Evolutionary conservation across 2,888 invertebrate genomes (phyloP), one percentile per base, ranked within the genome.

Genomic region (Epinotia ramella): DNA sequence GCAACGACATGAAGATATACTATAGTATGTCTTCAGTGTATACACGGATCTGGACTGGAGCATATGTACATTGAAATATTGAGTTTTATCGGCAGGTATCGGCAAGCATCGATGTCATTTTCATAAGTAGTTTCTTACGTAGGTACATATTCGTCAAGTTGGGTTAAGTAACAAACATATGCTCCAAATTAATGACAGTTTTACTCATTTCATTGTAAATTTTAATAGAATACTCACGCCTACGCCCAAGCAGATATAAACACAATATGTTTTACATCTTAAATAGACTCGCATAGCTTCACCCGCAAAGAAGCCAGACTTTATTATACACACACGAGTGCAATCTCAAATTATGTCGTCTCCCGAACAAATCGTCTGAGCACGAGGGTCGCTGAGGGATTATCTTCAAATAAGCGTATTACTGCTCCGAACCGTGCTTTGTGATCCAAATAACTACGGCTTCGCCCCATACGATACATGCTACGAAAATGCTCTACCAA

Each of bases 331-430:
- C 63, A 73, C 65, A 65, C 65, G 59, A 60, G 33, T 76, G 76
- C 76, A 76, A 76, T 76, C 72, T 65, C 62, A 73, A 77, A 77
- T 73, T 69, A 77, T 69, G 77, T 69, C 64, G 77, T 65, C 72
- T 67, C 81, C 80, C 81, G 78, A 79, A 78, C 82, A 86, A 84
- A 86, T 85, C 85, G 87, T 80, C 84, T 80, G 81, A 84, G 84
- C 82, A 28, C 53, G 68, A 83, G 78, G 83, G 84, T 86, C 86
- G 84, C 80, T 81, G 80, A 70, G 79, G 84, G 90, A 91, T 91
- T 87, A 91, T 87, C 90, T 89, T 90, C 88, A 91, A 91, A 91
- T 91, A 91, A 91, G 91, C 89, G 89, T 90, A 91, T 91, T 91
- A 91, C 87, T 81, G 83, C 84, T 85, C 84, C 84, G 78, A 82